Evolutionary conservation across 92 coral and sea anemone genomes (phyloP).

Genomic region (Epizoanthus stellaris): DNA sequence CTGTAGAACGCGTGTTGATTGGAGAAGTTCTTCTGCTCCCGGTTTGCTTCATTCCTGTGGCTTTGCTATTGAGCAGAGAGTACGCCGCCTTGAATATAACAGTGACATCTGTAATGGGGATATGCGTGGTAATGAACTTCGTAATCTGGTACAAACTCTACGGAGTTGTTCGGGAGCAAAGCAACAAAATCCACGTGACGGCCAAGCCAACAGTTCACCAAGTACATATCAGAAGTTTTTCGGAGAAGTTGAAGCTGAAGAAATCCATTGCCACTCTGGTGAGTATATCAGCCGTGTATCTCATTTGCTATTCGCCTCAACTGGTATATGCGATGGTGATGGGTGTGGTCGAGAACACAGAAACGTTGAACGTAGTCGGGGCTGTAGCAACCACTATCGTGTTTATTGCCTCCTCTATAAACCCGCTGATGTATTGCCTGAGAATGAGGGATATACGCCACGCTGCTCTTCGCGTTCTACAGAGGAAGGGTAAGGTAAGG

Average conservation of each 20-base stretch:
- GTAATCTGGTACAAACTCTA: constrained; percentile 4
- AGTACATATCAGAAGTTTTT: background rate
- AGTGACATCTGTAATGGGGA: background rate
- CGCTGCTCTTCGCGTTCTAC: background rate
- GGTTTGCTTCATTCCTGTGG: background rate
- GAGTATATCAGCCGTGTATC: constrained; percentile 4
- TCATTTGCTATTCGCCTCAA: background rate
- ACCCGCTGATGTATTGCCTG: constrained; percentile 2
- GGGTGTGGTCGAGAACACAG: background rate
- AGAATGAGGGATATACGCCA: background rate
- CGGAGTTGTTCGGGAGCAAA: background rate
- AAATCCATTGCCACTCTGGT: background rate
- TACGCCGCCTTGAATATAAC: background rate
- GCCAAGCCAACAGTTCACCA: background rate
- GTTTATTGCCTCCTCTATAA: constrained; percentile 2
- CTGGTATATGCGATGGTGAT: background rate
- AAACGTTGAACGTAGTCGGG: background rate
- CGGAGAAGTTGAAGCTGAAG: background rate
- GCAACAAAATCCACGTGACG: background rate
- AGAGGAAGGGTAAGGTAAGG: background rate
- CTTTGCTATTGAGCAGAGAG: background rate
- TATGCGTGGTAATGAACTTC: background rate
- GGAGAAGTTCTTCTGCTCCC: background rate
- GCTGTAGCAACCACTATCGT: background rate
- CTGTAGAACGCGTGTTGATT: background rate